Percentiles rank a stretch among this genome's conserved stretches.
phyloP scores from a whole-genome alignment of 2,888 invertebrate genomes.

The Drosophila helvetica region DNA sequence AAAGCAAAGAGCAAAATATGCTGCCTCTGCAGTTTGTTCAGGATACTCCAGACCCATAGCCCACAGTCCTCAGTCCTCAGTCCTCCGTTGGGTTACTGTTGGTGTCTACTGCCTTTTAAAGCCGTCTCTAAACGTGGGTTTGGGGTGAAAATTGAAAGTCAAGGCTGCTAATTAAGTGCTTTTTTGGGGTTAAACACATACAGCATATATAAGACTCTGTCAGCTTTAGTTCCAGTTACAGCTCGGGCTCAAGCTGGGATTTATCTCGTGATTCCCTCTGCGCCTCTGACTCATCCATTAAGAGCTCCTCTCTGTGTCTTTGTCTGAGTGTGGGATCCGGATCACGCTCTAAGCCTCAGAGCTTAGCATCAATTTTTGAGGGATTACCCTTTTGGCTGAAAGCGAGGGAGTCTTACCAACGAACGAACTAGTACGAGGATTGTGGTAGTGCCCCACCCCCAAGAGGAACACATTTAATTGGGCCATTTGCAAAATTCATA shows the following conservation, averaged over 20 bases:
- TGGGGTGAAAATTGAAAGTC: conserved; percentile 67
- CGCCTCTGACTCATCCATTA: conserved; percentile 55
- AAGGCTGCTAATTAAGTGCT: conserved; percentile 76
- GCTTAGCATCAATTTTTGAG: conserved; percentile 75
- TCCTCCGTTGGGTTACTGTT: background rate
- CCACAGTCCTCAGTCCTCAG: conserved; percentile 9
- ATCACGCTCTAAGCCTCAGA: conserved; percentile 61
- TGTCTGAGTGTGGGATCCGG: conserved; percentile 33
- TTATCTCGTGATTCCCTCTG: conserved; percentile 39
- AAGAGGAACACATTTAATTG: conserved; percentile 18
- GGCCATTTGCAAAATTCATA: conserved; percentile 40
- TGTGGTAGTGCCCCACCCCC: conserved; percentile 16
- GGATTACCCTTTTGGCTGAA: conserved; percentile 57
- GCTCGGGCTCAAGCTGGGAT: conserved; percentile 26
- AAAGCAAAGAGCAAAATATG: conserved; percentile 50
- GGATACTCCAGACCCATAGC: conserved; percentile 4
- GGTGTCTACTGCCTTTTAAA: conserved; percentile 36
- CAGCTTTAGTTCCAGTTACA: conserved; percentile 27
- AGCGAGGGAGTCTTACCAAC: background rate
- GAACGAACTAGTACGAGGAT: conserved; percentile 37
- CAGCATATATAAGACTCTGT: conserved; percentile 29
- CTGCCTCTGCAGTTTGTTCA: conserved; percentile 48
- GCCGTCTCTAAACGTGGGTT: conserved; percentile 32
- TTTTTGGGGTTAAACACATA: conserved; percentile 51
- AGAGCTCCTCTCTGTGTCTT: conserved; percentile 31